Evolutionary conservation across 2,888 invertebrate species (phyloP), one percentile per base, ranked within the genome.

Genomic region (Margaritifera margaritifera): DNA sequence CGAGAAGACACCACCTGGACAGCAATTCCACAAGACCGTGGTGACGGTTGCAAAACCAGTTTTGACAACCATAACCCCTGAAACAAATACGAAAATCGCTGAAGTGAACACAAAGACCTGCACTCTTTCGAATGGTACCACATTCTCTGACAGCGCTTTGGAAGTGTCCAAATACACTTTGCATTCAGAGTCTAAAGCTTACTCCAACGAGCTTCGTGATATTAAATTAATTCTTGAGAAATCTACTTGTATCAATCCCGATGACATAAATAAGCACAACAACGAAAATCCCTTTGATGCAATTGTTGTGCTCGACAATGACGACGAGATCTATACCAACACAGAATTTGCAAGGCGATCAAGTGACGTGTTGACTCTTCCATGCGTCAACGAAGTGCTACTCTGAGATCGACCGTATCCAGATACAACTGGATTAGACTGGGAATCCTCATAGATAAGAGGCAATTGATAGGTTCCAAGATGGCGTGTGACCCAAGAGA

Each of bases 201-300:
- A 83, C 58, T 80, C 81, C 19, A 79, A 82, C 19, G 84, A 82
- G 60, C 65, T 84, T 15, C 73, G 79, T 50, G 83, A 81, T 65
- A 81, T 83, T 50, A 84, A 83, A 70, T 62, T 77, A 18, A 74
- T 82, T 68, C 68, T 82, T n/a, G 81, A 81, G 62, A 78, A 78
- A 59, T 74, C 81, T 2, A 79, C 81, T 5, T 82, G 80, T 61
- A 75, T 83, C 22, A 72, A 72, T 27, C 60, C 75, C 1, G 75
- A 72, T 58, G 75, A 74, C 11, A 22, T 8, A 31, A 27, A 18
- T 24, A 24, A 27, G 5, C 20, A n/a, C 19, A 27, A 5, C 11
- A 62, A 61, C 11, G 62, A 67, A 5, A 55, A 60, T 20, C 25
- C 15, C 15, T 51, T 71, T 0, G 65, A 76, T n/a, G 62, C 71